Base-by-base conservation (phyloP, 2,797 vertebrate genomes). In the Gymnothorax reevesii region DNA sequence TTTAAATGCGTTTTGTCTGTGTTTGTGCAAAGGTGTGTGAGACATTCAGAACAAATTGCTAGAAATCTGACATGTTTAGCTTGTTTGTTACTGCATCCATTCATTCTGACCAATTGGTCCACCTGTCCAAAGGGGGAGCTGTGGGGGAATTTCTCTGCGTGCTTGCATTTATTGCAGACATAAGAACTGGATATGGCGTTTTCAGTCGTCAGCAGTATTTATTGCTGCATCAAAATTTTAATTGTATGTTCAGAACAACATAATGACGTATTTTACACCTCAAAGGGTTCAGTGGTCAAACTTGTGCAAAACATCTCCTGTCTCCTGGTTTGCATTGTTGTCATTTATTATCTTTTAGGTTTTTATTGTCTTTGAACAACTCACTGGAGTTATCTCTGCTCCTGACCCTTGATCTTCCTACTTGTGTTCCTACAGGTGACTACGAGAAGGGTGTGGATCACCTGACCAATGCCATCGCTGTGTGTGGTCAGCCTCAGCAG, bases 371-470 rank as follows among this genome's bases (percentile, higher is more conserved):
- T 69, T n/a, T 69, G 66, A 27, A 69, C 20, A 62, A 33, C 33
- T 15, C 6, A 22, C 25, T 59, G 4, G 22, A 25, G 4, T 62
- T 60, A 4, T 6, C 57, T 57, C 22, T n/a, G 17, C 13, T 22
- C 33, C 59, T 85, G 59, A 62, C n/a, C 59, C 17, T 17, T 27
- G 22, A 12, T 25, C 5, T 49, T 3, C n/a, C 2, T 33, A 62
- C n/a, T 9, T 17, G 27, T 9, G n/a, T 33, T 20, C 57, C 27
- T 88, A 0, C 94, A 99, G 98, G 98, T 87, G 98, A 99, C 92
- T 98, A 98, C 79, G 98, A 99, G 93, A 98, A 97, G 69, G 98
- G 97, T 0, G 98, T 99, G 90, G 98, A 99, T 90, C 98, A 99
- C 91, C 96, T 99, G 95, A 99, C 98, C 89, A 99, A 99, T 54